Evolutionary conservation across 1,140 invertebrate genomes (phyloP).

Genomic region (Chionoecetes opilio): DNA sequence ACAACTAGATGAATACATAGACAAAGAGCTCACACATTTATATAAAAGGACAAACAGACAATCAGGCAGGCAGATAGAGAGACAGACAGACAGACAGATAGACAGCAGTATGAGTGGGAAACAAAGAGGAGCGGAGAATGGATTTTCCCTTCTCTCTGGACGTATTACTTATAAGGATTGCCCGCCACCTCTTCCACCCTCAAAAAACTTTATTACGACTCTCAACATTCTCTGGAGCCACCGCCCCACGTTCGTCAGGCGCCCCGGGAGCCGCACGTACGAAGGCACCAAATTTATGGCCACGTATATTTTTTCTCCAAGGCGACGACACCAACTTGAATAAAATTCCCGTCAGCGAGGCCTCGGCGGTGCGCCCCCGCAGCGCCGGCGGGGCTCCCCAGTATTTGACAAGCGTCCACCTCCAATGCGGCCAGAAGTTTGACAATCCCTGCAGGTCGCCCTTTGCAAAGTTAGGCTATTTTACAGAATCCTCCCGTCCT

Average conservation of each 20-base stretch:
- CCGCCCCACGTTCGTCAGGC: neutral
- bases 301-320: conserved; percentile 17
- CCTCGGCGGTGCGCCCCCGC: neutral
- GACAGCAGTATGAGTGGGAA: too few species aligned
- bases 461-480: neutral
- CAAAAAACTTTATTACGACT: neutral
- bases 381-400: neutral
- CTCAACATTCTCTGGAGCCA: neutral
- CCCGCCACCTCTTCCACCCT: too few species aligned
- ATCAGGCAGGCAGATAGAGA: too few species aligned
- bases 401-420: neutral
- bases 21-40: too few species aligned
- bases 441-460: conserved; percentile 15
- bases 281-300: neutral
- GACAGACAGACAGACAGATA: too few species aligned
- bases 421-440: neutral
- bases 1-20: too few species aligned
- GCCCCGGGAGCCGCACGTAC: neutral
- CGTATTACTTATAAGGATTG: neutral
- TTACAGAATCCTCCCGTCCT: neutral
- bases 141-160: neutral
- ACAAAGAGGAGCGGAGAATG: too few species aligned
- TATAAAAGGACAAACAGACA: too few species aligned
- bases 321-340: conserved; percentile 5
- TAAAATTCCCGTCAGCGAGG: neutral